A percentile compares a stretch with the other conserved stretches of the same genome.
phyloP scores from a whole-genome alignment of 1,140 invertebrate species.

The Drosophila sp. region DNA sequence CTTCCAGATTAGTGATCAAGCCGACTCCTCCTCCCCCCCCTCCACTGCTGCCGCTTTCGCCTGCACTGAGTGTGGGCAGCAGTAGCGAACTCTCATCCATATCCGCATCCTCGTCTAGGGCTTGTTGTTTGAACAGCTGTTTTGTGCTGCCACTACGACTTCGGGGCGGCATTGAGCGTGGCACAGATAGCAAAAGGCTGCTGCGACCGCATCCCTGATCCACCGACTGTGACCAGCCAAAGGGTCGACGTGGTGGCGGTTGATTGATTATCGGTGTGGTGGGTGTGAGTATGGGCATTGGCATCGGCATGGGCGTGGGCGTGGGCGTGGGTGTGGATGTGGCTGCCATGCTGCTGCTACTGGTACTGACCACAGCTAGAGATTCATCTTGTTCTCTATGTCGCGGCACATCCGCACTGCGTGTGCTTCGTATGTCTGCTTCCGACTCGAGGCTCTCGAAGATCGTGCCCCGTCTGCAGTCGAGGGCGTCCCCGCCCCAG shows the following conservation, averaged over 20 bases:
- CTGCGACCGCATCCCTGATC: conserved; percentile 69
- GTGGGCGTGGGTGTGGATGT: conserved; percentile 24
- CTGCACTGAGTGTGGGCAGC: conserved; percentile 44
- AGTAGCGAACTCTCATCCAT: conserved; percentile 79
- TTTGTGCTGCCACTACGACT: conserved; percentile 82
- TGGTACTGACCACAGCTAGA: conserved; percentile 54
- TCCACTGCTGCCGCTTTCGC: background rate
- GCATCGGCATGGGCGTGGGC: conserved; percentile 18
- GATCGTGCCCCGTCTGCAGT: conserved; percentile 75
- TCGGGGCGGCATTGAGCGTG: conserved; percentile 77
- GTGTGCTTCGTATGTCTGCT: conserved; percentile 73
- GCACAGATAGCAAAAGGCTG: conserved; percentile 74
- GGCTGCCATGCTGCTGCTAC: conserved; percentile 29
- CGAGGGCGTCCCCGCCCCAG: conserved; percentile 75
- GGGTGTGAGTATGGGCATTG: conserved; percentile 21
- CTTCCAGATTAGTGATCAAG: conserved; percentile 24
- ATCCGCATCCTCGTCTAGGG: conserved; percentile 79
- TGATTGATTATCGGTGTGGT: conserved; percentile 13
- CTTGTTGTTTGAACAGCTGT: conserved; percentile 82
- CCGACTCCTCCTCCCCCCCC: background rate
- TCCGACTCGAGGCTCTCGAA: conserved; percentile 80
- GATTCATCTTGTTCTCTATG: conserved; percentile 34
- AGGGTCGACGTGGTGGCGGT: conserved; percentile 48
- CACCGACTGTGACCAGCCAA: conserved; percentile 77
- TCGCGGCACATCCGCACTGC: conserved; percentile 69